These are phyloP conservation scores for Suillia variegata DNA, from an alignment of 2,888 invertebrate genomes.

Conservation along the genomic window DNA sequence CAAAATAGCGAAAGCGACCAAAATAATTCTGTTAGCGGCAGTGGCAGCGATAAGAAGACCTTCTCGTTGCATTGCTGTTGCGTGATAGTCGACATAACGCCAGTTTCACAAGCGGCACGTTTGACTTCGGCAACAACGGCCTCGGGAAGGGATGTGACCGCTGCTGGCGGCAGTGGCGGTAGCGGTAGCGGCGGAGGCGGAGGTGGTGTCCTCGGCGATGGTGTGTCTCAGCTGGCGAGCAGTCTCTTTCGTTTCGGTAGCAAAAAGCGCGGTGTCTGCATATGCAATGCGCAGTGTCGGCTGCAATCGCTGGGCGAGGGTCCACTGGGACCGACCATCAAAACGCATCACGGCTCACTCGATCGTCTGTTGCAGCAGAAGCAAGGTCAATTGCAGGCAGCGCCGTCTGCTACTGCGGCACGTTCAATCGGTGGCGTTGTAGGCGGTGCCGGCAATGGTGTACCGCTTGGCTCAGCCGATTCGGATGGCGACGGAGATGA, in stretches of 20 bases:
- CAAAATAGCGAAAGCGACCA: constrained; percentile 59
- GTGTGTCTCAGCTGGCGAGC: constrained; percentile 56
- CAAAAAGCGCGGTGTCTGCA: constrained; percentile 58
- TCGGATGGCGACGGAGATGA: constrained; percentile 46
- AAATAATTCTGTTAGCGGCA: constrained; percentile 54
- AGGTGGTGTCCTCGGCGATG: constrained; percentile 53
- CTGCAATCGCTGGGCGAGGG: constrained; percentile 54
- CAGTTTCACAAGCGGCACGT: constrained; percentile 61
- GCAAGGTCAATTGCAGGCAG: constrained; percentile 28
- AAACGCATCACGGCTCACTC: constrained; percentile 59
- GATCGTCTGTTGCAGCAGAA: constrained; percentile 57
- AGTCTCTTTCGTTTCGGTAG: constrained; percentile 60
- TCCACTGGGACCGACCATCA: constrained; percentile 49
- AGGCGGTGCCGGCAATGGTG: constrained; percentile 44
- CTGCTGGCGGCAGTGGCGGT: constrained; percentile 48
- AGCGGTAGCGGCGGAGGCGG: constrained; percentile 48
- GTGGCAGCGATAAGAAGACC: constrained; percentile 61
- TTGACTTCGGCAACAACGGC: constrained; percentile 62
- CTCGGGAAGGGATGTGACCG: constrained; percentile 60
- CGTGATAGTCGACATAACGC: constrained; percentile 63
- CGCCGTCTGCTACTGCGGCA: constrained; percentile 38
- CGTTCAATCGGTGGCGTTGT: constrained; percentile 51
- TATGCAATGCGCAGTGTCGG: constrained; percentile 59
- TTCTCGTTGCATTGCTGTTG: constrained; percentile 63
- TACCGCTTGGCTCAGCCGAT: constrained; percentile 41